A percentile compares a stretch with the other conserved stretches of the same genome.
Evolutionary conservation across 2,113 vertebrate genomes (phyloP).

Genomic region (Etheostoma spectabile): DNA sequence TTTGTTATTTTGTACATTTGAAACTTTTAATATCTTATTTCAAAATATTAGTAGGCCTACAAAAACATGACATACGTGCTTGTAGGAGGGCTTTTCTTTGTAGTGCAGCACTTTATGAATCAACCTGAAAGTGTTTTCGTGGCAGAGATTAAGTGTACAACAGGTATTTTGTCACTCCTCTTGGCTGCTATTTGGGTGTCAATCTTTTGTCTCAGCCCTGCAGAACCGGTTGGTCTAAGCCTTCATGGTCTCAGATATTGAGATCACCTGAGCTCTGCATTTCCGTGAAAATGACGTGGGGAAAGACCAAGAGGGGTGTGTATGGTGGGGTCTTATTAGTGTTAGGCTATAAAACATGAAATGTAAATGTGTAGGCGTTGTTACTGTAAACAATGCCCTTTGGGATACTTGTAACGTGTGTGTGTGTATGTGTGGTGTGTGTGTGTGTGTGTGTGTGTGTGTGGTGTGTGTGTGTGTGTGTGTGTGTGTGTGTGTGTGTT

Average conservation of each 20-base stretch:
- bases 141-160: conserved; percentile 24
- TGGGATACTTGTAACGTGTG: too few species aligned
- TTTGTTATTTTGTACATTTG: neutral
- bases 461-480: neutral
- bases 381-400: neutral
- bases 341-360: neutral
- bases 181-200: conserved; percentile 65
- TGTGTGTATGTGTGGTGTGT: too few species aligned
- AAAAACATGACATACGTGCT: neutral
- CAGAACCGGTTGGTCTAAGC: conserved; percentile 76
- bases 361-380: neutral
- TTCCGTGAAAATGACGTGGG: conserved; percentile 60
- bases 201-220: conserved; percentile 78
- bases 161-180: conserved; percentile 71
- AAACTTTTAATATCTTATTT: neutral
- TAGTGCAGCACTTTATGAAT: neutral
- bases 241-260: conserved; percentile 63
- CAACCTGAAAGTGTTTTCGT: conserved; percentile 5
- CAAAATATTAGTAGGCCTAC: neutral
- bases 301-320: conserved; percentile 31
- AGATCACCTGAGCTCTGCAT: conserved; percentile 65
- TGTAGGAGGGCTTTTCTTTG: neutral
- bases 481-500: neutral
- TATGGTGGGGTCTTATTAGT: neutral
- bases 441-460: neutral